Evolutionary conservation across 2,888 invertebrate species (phyloP).

Genomic region (Melinaea marsaeus): DNA sequence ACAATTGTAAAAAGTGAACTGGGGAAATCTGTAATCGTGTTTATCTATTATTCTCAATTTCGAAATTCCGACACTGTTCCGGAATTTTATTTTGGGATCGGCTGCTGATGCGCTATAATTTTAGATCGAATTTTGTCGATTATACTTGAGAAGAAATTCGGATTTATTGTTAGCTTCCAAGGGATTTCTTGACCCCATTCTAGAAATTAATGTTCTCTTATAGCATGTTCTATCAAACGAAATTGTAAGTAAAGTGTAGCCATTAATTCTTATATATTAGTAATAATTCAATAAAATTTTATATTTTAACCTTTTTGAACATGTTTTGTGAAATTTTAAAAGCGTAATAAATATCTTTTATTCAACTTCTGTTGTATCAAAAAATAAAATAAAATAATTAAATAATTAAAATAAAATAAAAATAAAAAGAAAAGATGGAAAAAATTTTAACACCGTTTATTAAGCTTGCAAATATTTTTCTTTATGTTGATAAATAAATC

Average conservation of each 20-base stretch:
- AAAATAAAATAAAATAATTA: too few relatives aligned
- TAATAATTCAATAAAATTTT: too few relatives aligned
- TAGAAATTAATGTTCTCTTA: neutral
- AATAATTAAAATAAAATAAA: too few relatives aligned
- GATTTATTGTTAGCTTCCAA: constrained; percentile 21
- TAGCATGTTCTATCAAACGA: neutral
- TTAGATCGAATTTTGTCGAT: constrained; percentile 31
- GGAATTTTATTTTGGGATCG: constrained; percentile 57
- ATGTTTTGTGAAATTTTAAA: too few relatives aligned
- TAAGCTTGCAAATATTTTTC: too few relatives aligned
- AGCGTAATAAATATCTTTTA: too few relatives aligned
- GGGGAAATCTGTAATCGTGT: constrained; percentile 69
- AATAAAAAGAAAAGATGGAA: too few relatives aligned
- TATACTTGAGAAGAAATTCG: constrained; percentile 27
- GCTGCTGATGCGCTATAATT: constrained; percentile 40
- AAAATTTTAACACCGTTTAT: too few relatives aligned
- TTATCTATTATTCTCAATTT: constrained; percentile 61
- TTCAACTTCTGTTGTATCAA: too few relatives aligned
- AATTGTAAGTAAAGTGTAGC: neutral
- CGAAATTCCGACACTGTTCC: constrained; percentile 40
- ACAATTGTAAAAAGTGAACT: constrained; percentile 56
- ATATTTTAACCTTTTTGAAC: too few relatives aligned
- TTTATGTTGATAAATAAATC: too few relatives aligned
- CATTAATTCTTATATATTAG: too few relatives aligned
- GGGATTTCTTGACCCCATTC: neutral